Evolutionary conservation across 2,888 invertebrate species (phyloP), one percentile per base, ranked within the genome.

Genomic region (Adelognathus sp.): DNA sequence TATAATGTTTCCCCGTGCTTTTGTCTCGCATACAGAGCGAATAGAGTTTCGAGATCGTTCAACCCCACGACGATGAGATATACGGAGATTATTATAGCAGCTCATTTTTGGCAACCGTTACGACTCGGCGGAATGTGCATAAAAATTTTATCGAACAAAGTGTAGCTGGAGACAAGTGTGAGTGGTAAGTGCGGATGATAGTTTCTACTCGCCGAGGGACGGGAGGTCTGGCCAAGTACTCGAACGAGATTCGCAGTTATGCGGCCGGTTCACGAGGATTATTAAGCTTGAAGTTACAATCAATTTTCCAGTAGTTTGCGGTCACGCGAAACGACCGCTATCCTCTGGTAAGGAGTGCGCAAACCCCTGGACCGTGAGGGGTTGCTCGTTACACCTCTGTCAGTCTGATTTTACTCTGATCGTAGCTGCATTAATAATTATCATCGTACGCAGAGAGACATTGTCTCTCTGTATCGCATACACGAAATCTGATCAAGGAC

Each of bases 241-340:
- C 14, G 14, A 54, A 27, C 52, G 41, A 29, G 27, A 18, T 29
- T 29, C 16, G 46, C 27, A n/a, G 18, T 7, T 24, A 9, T 29
- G 39, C 64, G n/a, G 46, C 24, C 2, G 58, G 39, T 61, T 39
- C 74, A 44, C 41, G 29, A 50, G 71, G 80, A 83, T 88, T 86
- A 88, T 89, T 85, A 86, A 87, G 73, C 79, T 64, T 69, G 86
- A 84, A 81, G 85, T 86, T 83, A 80, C 84, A 83, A 88, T 89
- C 81, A 88, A 88, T 88, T 88, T 87, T 86, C 85, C 81, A 89
- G 87, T 85, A 87, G 88, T 85, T 87, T 87, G 89, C 76, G 87
- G 89, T 83, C 64, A 63, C 52, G 73, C 79, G 81, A 79, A 76
- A 73, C 84, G 80, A 85, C 87, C 85, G 80, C 87, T 82, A 83